Conservation (phyloP, 2,888 invertebrate species). For the Caenorhabditis plicata region DNA sequence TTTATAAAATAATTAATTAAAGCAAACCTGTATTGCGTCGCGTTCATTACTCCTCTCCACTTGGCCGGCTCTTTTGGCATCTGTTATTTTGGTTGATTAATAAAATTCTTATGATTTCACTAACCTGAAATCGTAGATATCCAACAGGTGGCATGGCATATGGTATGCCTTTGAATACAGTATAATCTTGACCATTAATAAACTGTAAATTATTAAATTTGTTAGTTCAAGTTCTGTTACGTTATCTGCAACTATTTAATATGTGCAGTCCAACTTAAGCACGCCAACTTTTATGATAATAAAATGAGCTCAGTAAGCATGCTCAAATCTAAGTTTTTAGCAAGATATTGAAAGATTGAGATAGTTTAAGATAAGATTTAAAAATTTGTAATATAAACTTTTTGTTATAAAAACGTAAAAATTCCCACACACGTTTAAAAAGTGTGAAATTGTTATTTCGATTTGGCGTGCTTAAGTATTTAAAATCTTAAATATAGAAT, state of each 20-base stretch:
- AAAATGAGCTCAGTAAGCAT: too few relatives aligned
- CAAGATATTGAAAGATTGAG: too few relatives aligned
- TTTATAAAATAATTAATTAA: not conserved
- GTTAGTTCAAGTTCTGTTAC: not conserved
- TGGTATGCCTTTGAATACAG: constrained; percentile 65
- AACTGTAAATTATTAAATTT: constrained; percentile 19
- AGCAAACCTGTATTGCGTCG: constrained; percentile 60
- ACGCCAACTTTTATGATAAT: too few relatives aligned
- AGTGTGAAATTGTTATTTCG: too few relatives aligned
- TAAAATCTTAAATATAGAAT: not conserved
- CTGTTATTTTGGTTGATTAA: constrained; percentile 31
- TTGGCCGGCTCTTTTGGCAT: constrained; percentile 62
- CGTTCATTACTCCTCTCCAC: constrained; percentile 66
- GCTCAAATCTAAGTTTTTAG: too few relatives aligned
- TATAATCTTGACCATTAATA: constrained; percentile 56
- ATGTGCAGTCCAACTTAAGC: not conserved
- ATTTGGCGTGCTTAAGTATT: too few relatives aligned
- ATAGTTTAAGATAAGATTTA: too few relatives aligned
- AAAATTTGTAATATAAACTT: too few relatives aligned
- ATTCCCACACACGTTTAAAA: too few relatives aligned
- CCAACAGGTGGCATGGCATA: constrained; percentile 66
- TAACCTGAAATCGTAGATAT: constrained; percentile 61
- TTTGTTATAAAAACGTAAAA: too few relatives aligned
- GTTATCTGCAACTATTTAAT: not conserved
- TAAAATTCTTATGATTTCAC: not conserved